Base-by-base conservation (phyloP, 2,113 vertebrate species). In the Gallinago media region DNA sequence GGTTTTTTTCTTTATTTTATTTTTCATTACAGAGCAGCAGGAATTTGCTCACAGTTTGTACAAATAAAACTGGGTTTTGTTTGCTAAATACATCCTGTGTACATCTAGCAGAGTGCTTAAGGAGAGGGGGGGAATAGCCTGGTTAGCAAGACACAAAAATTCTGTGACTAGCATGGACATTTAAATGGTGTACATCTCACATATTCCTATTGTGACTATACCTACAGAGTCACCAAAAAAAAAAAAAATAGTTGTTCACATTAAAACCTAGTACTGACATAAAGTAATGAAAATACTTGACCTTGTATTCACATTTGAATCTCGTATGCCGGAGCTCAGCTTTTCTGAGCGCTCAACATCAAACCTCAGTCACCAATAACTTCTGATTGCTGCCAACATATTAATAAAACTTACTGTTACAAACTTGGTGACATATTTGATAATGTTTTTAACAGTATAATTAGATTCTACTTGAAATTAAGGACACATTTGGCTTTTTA, bases 1-100 rank as follows among this genome's bases (percentile, higher is more conserved):
- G 0, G 0, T 40, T 77, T 23, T n/a, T n/a, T n/a, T n/a, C n/a
- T n/a, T 44, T 42, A 5, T 36, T 55, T 63, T 11, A 4, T 52
- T 62, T 65, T 91, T 76, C 59, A 75, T 70, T 73, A 73, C 8
- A 56, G 11, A 62, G 25, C 31, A 72, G 46, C 31, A 88, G 23
- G 12, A 88, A 86, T 80, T 63, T 77, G 19, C 12, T 67, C 49
- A 54, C 11, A 56, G 22, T 40, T 71, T 12, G 11, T 25, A 62
- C 18, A 93, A 85, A 62, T n/a, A 76, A 47, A 68, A 47, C 21
- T 23, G 8, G 11, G 27, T 15, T 19, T 74, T 59, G 19, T 92
- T 66, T 89, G 6, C 44, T 78, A 82, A 78, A 82, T 49, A n/a
- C 26, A 93, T 26, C 13, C 42, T 52, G 13, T 32, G 23, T 49